Base-by-base conservation (phyloP, 1,140 invertebrate genomes). In the Scaptomyza hsui region DNA sequence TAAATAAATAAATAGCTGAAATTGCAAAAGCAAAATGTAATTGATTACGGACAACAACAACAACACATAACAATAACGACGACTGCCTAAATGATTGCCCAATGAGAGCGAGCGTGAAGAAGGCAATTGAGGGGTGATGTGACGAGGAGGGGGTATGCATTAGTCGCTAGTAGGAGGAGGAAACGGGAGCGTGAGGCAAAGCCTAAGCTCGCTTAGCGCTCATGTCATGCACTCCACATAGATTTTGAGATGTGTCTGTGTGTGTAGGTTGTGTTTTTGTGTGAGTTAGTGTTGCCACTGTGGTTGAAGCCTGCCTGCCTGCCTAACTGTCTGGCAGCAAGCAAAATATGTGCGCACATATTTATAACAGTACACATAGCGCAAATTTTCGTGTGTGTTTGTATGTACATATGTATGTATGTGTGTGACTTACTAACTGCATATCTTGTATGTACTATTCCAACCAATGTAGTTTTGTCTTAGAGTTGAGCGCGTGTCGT, bases 1-100 rank as follows among this genome's bases (percentile, higher is more conserved):
- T 81, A 86, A 86, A 86, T 88, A 85, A 85, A 85, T 85, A 85
- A 88, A 86, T 86, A 86, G 77, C 81, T 86, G 62, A 88, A 86
- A 88, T 88, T 86, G 81, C 81, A 86, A 86, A 80, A 81, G 82
- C 82, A 64, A 86, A 86, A 74, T 86, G 81, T 86, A 86, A 86
- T 86, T 86, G 81, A 86, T 86, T 86, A 86, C 78, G 86, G 63
- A 62, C 76, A 77, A 80, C 73, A 71, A 75, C 65, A 70, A 57
- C 61, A 67, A 55, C 21, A 60, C n/a, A 64, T 32, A 70, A 39
- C 41, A 52, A 73, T 10, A 37, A 19, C 55, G 47, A 70, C 71
- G 49, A 60, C 73, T 82, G 62, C 57, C 82, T 85, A 85, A 86
- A 88, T 88, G 77, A 88, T 81, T 86, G 81, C 75, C 82, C 81